Evolutionary conservation across 2,888 invertebrate species (phyloP), one percentile per base, ranked within the genome.

Genomic region (Hirtodrosophila cameraria): DNA sequence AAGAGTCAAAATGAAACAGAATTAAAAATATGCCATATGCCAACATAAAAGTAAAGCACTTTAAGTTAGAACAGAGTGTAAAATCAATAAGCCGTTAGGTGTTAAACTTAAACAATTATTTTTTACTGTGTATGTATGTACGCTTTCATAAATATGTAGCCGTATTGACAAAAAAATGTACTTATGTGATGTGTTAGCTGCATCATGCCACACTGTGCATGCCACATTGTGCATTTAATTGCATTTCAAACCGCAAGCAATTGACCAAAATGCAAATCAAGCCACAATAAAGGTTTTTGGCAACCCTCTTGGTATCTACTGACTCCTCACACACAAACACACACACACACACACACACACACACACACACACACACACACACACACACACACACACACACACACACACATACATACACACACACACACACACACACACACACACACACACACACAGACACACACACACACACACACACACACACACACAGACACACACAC

Each of bases 251-350:
- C 69, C 60, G 28, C 60, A 73, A 70, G 43, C 67, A 67, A 64
- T 67, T 61, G 55, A 54, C 46, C 50, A 23, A 53, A 74, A 57
- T 65, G 74, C 74, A 74, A 74, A 71, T 74, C 46, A 71, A 58
- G 28, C 55, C 31, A 45, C 38, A 48, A 33, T 36, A 53, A 48
- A 48, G 30, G 13, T 55, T 73, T 49, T 53, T 52, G 61, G 52
- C 69, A 60, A 48, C 27, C 12, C 20, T 58, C 20, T 20, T n/a
- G n/a, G n/a, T n/a, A n/a, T n/a, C n/a, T n/a, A n/a, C n/a, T 11
- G 15, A 9, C 27, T 15, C 1, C 33, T 8, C 30, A 31, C 42
- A 53, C 13, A 43, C 12, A 35, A 33, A 23, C n/a, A 11, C 35
- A 33, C 18, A 16, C 52, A 25, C 36, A 15, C 16, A 13, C 13